These are phyloP conservation scores for Latrodectus elegans DNA, from an alignment of 2,888 invertebrate species.

Conservation along the genomic window DNA sequence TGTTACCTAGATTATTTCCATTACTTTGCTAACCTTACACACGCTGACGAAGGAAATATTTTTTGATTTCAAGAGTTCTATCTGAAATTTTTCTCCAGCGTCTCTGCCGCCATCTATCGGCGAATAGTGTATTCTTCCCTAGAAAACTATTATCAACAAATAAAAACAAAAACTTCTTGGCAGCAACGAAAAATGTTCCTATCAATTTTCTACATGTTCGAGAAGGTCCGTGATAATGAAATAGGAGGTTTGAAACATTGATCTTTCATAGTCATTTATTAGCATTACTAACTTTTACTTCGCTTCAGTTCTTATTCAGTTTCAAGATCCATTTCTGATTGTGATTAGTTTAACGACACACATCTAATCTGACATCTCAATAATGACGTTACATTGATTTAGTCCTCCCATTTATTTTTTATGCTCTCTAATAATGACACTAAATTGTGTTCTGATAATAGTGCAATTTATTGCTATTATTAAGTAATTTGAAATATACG, in stretches of 20 bases:
- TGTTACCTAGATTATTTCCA: too few species aligned
- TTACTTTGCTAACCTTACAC: too few species aligned
- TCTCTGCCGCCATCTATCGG: constrained; percentile 9
- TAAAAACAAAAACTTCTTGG: neutral
- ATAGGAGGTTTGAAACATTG: neutral
- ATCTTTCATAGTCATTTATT: constrained; percentile 14
- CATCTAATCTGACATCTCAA: constrained; percentile 15
- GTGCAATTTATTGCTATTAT: neutral
- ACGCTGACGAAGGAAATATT: too few species aligned
- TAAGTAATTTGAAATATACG: too few species aligned
- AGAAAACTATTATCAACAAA: neutral
- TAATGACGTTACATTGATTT: neutral
- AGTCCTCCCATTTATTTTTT: neutral
- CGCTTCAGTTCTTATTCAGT: neutral
- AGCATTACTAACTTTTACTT: constrained; percentile 16
- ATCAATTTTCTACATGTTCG: constrained; percentile 18
- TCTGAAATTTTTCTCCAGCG: too few species aligned
- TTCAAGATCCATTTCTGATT: constrained; percentile 2
- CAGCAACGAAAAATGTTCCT: neutral
- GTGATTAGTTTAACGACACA: constrained; percentile 20
- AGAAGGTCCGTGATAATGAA: neutral
- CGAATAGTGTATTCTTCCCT: neutral
- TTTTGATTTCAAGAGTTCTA: too few species aligned
- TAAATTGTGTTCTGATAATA: neutral
- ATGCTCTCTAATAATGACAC: neutral